A percentile compares a stretch with the other conserved stretches of the same genome.
phyloP scores from a whole-genome alignment of 2,113 vertebrate genomes.

The Sarotherodon lohbergeri region DNA sequence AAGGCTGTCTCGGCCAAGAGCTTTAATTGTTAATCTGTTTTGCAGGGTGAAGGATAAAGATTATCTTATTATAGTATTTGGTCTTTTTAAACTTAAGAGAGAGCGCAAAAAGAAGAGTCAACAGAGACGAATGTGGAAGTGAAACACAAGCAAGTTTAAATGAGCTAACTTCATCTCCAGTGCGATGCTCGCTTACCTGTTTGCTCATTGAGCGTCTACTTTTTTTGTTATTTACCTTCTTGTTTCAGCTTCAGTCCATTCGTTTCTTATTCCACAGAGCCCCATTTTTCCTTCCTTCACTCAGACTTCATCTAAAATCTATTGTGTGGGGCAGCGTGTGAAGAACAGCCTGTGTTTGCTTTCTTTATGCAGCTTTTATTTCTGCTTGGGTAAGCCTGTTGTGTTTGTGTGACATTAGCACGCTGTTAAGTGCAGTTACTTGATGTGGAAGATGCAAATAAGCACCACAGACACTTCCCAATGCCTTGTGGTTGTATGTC shows the following conservation, averaged over 20 bases:
- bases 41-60: slow-evolving; percentile 29
- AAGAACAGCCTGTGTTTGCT: not conserved
- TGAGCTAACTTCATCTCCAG: not conserved
- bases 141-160: not conserved
- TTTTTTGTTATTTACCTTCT: not conserved
- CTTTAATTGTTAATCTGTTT: slow-evolving; percentile 52
- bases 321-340: not conserved
- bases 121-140: not conserved
- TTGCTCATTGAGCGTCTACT: not conserved
- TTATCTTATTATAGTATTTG: slow-evolving; percentile 35
- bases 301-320: not conserved
- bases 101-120: not conserved
- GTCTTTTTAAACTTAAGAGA: not conserved
- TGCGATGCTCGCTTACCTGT: not conserved
- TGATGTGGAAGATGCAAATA: slow-evolving; percentile 30
- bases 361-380: not conserved
- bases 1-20: slow-evolving; percentile 33
- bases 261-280: not conserved
- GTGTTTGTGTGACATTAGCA: not conserved
- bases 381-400: not conserved
- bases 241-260: not conserved
- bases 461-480: not conserved
- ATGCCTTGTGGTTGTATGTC: not conserved
- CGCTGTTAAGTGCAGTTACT: not conserved
- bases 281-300: not conserved